These are phyloP conservation scores for Ellobius talpinus DNA, from an alignment of 2,113 vertebrate species.

Conservation along the genomic window DNA sequence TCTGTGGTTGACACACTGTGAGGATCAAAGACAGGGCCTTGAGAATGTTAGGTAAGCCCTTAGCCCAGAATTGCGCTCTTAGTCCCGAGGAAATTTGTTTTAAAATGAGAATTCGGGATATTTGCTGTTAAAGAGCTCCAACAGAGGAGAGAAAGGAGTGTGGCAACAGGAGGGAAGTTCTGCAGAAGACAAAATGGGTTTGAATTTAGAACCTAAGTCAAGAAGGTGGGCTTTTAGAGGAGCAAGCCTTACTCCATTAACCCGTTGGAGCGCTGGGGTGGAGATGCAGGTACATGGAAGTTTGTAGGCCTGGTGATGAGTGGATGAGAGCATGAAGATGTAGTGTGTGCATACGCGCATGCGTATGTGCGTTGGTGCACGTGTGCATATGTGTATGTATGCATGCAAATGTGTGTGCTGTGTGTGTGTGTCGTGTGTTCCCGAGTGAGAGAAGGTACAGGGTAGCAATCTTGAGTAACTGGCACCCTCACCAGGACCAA, in stretches of 20 bases:
- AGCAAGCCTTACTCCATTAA: neutral
- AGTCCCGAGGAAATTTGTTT: neutral
- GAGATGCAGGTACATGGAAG: neutral
- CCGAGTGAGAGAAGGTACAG: neutral
- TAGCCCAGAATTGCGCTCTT: neutral
- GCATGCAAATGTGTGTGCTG: too few species aligned
- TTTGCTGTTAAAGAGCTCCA: neutral
- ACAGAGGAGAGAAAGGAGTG: neutral
- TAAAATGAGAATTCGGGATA: neutral
- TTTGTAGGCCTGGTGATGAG: neutral
- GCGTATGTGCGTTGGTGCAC: too few species aligned
- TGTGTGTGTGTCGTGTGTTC: too few species aligned
- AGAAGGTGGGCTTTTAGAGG: neutral
- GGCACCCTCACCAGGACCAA: neutral
- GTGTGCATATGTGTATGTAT: too few species aligned
- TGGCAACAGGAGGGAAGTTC: neutral
- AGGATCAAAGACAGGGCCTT: neutral
- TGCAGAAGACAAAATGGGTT: neutral
- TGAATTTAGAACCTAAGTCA: neutral
- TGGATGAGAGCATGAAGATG: neutral
- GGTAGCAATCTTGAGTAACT: slow-evolving; percentile 6
- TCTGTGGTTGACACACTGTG: neutral
- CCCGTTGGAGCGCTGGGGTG: neutral
- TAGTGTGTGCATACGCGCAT: too few species aligned
- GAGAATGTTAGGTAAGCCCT: neutral